phyloP scores from a whole-genome alignment of 2,888 invertebrate genomes.

The Ochropacha duplaris region DNA sequence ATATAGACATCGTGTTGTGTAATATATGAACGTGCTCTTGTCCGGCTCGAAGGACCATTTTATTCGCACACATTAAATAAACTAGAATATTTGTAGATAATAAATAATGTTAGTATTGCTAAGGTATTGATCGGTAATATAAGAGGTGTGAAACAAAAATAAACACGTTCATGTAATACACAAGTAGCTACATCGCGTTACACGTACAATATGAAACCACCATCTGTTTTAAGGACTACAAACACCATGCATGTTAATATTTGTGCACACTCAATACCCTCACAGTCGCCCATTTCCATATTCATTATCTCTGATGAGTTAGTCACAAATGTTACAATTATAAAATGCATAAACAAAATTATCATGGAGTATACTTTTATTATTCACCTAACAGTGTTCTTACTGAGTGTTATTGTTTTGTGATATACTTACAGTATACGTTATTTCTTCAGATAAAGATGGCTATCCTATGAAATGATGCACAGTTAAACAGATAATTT shows the following conservation, averaged over 20 bases:
- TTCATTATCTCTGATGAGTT: slow-evolving; percentile 27
- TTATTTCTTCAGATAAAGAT: slow-evolving; percentile 84
- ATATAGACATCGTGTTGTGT: slow-evolving; percentile 46
- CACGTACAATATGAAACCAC: slow-evolving; percentile 59
- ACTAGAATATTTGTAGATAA: neutral
- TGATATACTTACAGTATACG: slow-evolving; percentile 83
- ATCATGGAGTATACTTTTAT: slow-evolving; percentile 49
- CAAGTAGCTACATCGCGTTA: slow-evolving; percentile 49
- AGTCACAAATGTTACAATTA: slow-evolving; percentile 61
- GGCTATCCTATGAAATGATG: slow-evolving; percentile 89
- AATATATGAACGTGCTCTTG: slow-evolving; percentile 52
- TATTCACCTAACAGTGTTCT: slow-evolving; percentile 79
- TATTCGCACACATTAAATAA: slow-evolving; percentile 8
- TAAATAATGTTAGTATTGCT: neutral
- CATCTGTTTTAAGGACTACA: slow-evolving; percentile 70
- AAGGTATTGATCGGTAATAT: neutral
- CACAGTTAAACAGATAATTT: slow-evolving; percentile 90
- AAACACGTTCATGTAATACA: slow-evolving; percentile 56
- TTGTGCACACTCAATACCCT: slow-evolving; percentile 49
- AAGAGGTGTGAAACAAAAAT: neutral
- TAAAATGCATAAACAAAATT: slow-evolving; percentile 48
- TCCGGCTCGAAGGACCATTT: slow-evolving; percentile 16
- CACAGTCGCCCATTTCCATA: slow-evolving; percentile 19
- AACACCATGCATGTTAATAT: slow-evolving; percentile 73
- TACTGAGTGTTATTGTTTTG: slow-evolving; percentile 81